Base-by-base conservation (phyloP, 2,113 vertebrate genomes). In the Pica pica region DNA sequence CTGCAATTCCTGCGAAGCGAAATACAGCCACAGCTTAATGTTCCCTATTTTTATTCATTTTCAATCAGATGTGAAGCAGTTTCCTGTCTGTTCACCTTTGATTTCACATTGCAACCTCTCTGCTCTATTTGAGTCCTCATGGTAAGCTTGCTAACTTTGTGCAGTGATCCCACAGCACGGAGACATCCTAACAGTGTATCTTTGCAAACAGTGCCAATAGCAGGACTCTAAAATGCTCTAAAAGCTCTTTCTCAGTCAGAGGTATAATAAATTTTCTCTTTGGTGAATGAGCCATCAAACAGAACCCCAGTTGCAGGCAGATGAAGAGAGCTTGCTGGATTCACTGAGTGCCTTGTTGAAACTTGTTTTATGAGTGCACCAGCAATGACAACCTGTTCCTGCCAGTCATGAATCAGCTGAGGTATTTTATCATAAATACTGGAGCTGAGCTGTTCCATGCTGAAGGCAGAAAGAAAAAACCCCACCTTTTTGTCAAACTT, bases 151-250 rank as follows among this genome's bases (percentile, higher is more conserved):
- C 17, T 80, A 26, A 68, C 19, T 19, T 31, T 41, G 46, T 20
- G 4, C 37, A 73, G 64, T 1, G 39, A 63, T 37, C 20, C 70
- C 71, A 44, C 74, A 61, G 46, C 10, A 22, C 33, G 44, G 56
- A 79, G 57, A 18, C 5, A 68, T 67, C 41, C 37, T 67, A 33
- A 27, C 0, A 0, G 15, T 18, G 7, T 49, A 2, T 30, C 28
- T 57, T 59, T 39, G 27, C 46, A 81, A 94, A 10, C 0, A 19
- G n/a, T 7, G 13, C 19, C 39, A 10, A 4, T 1, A 70, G 39
- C 18, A 37, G 42, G 13, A 27, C 7, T 10, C 10, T 33, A 30
- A 79, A 70, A 28, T 15, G 5, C 28, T 71, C 37, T 26, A 53
- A 69, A 86, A 11, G 20, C 17, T 78, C 21, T 24, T 47, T 39